Evolutionary conservation across 2,888 invertebrate genomes (phyloP), one percentile per base, ranked within the genome.

Genomic region (Margaritifera margaritifera): DNA sequence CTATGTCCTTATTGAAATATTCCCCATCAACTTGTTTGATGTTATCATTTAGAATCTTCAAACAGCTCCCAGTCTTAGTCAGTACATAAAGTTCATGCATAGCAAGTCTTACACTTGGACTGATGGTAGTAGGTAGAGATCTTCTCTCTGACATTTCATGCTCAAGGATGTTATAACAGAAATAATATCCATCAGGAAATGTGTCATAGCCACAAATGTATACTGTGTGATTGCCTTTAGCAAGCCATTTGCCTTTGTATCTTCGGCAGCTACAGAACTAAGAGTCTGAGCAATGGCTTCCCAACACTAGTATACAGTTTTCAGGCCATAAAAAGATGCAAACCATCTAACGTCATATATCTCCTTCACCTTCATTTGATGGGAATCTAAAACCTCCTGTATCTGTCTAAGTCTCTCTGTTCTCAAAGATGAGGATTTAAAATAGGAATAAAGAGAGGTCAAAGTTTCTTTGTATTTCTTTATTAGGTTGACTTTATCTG

Each of bases 341-440:
- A 66, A 59, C 60, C 66, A 66, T 25, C 66, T 18, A 4, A 59
- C 59, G 27, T 66, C 66, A 60, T 60, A 53, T 3, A 66, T 66
- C 51, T 66, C 66, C 57, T 60, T 66, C 20, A 66, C 59, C 22
- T 66, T 66, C 15, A 66, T 25, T 50, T 66, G 66, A 53, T 59
- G 66, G 4, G 66, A 66, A 31, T 66, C 66, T 42, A 59, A 52
- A 60, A 66, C 53, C 18, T 50, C 59, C 27, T 65, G 65, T n/a
- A 65, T 50, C n/a, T n/a, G n/a, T n/a, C 20, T 51, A 57, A 51
- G 57, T 59, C 59, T 58, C 27, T 52, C 25, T 65, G 59, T 59
- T 59, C 50, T 50, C 58, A 42, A 65, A 65, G 42, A 42, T 42
- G 42, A 42, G 42, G 3, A 42, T 42, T 42, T 3, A 15, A 42